These are phyloP conservation scores for Gerris lacustris DNA, from an alignment of 2,888 invertebrate genomes.

Conservation along the genomic window DNA sequence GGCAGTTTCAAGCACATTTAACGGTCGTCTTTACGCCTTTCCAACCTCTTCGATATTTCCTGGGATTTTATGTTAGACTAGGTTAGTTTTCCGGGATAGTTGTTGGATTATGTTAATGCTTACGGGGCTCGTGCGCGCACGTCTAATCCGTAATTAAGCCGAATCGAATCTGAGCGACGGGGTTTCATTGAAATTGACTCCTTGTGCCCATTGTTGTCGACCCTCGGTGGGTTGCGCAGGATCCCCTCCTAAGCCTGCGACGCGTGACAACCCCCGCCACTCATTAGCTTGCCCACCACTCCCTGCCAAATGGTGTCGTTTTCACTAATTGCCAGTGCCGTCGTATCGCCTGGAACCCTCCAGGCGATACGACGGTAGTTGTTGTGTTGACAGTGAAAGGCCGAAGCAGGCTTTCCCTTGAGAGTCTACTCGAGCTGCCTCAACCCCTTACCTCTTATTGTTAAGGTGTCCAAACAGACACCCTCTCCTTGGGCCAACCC, in stretches of 20 bases:
- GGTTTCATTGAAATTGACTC: background rate
- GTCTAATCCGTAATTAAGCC: background rate
- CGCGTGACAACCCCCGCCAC: background rate
- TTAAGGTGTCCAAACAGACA: conserved; percentile 3
- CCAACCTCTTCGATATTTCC: background rate
- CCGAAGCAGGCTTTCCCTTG: background rate
- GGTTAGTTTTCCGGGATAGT: background rate
- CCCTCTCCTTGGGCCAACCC: background rate
- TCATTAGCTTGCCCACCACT: background rate
- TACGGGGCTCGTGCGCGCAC: background rate
- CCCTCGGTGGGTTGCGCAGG: background rate
- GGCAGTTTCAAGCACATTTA: no score
- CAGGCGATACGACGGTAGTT: background rate
- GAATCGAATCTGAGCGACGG: background rate
- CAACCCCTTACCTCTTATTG: background rate
- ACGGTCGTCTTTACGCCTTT: background rate
- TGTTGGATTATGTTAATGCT: background rate
- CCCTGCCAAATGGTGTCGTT: background rate
- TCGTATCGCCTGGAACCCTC: background rate
- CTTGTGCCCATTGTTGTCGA: background rate
- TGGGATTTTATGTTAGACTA: background rate
- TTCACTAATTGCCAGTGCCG: background rate
- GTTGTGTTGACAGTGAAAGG: background rate
- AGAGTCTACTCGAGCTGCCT: background rate
- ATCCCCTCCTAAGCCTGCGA: background rate